phyloP scores from a whole-genome alignment of 2,113 vertebrate species.

The Enhydra lutris region DNA sequence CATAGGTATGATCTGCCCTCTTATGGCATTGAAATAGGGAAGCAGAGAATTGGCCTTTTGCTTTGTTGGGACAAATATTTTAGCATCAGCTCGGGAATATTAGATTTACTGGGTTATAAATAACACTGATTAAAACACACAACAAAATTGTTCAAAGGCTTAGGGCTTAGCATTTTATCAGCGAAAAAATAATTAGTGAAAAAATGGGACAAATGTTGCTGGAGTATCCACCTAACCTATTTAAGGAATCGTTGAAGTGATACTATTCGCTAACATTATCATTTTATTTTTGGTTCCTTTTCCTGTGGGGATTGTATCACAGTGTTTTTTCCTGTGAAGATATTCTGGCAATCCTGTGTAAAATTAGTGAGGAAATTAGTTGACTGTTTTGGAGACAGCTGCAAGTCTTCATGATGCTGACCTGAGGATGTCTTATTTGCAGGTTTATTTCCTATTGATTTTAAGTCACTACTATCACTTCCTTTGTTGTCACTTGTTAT shows the following conservation, averaged over 20 bases:
- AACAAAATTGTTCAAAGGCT: background rate
- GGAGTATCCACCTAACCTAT: constrained; percentile 11
- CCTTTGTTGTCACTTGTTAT: background rate
- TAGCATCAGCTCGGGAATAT: background rate
- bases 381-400: background rate
- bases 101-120: constrained; percentile 42
- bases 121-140: constrained; percentile 51
- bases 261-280: background rate
- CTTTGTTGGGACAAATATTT: background rate
- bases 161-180: constrained; percentile 33
- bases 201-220: constrained; percentile 40
- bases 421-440: background rate
- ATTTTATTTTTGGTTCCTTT: constrained; percentile 39
- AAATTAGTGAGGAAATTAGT: background rate
- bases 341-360: background rate
- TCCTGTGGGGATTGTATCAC: background rate
- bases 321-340: background rate
- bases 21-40: background rate
- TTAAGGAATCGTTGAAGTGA: constrained; percentile 31
- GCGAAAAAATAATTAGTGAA: constrained; percentile 48
- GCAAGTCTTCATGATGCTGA: background rate
- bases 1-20: rapidly evolving
- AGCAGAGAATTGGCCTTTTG: background rate
- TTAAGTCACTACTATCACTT: background rate
- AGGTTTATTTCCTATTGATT: background rate